A percentile compares a stretch with the other conserved stretches of the same genome.
Conservation (phyloP, 1,140 invertebrate genomes). For the Drosophila cardini region DNA sequence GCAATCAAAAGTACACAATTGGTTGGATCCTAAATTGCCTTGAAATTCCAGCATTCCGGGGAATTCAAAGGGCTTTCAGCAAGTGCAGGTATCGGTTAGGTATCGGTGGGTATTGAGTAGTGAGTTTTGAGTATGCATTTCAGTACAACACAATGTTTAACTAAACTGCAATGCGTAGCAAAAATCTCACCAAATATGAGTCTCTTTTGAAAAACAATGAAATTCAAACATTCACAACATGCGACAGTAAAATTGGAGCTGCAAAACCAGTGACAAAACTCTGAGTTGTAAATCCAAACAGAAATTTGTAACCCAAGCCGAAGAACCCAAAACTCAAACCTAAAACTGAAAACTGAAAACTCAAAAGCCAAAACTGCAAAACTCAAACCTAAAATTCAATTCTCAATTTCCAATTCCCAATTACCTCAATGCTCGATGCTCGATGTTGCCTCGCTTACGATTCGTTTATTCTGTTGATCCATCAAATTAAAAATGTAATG, state of each 20-base stretch:
- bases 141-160: slow-evolving; percentile 32
- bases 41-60: background rate
- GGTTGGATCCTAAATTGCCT: background rate
- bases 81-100: too few relatives aligned
- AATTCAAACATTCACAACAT: slow-evolving; percentile 4
- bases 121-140: slow-evolving; percentile 20
- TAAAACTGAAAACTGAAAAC: too few relatives aligned
- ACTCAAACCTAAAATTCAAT: slow-evolving; percentile 44
- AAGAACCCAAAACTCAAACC: background rate
- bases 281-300: slow-evolving; percentile 21
- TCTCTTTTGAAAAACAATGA: slow-evolving; percentile 16
- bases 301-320: slow-evolving; percentile 24
- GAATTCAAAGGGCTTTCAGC: too few relatives aligned
- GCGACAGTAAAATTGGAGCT: slow-evolving; percentile 28
- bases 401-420: slow-evolving; percentile 68
- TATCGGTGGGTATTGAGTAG: background rate
- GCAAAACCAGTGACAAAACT: slow-evolving; percentile 22
- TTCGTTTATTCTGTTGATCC: slow-evolving; percentile 84
- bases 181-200: slow-evolving; percentile 45
- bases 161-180: slow-evolving; percentile 24
- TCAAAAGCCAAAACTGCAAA: background rate
- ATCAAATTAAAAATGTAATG: slow-evolving; percentile 84
- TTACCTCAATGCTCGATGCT: slow-evolving; percentile 64
- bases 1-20: too few relatives aligned
- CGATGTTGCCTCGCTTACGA: slow-evolving; percentile 72